Percentiles rank a stretch among this genome's conserved stretches.
Conservation (phyloP, 2,113 vertebrate species). For the Abramis brama region DNA sequence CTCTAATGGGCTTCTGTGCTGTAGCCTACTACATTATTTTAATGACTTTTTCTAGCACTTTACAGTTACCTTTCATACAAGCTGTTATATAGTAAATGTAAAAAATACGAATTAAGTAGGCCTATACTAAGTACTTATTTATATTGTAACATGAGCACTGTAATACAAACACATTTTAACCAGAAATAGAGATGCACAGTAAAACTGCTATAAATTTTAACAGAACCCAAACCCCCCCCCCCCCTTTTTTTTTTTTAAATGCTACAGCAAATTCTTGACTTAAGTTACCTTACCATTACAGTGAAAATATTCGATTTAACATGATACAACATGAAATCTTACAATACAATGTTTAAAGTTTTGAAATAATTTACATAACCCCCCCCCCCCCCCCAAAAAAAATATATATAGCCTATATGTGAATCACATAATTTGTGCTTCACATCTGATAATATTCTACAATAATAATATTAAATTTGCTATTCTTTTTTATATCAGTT, state of each 20-base stretch:
- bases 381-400: too few species aligned
- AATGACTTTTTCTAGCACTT: background rate
- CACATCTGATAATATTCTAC: too few species aligned
- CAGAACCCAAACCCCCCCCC: too few species aligned
- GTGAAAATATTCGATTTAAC: background rate
- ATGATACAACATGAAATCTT: background rate
- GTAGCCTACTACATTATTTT: background rate
- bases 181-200: background rate
- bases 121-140: too few species aligned
- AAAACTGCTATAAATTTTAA: background rate
- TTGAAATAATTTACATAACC: too few species aligned
- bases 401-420: too few species aligned
- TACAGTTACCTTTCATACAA: background rate
- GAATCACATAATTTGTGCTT: too few species aligned
- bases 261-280: background rate
- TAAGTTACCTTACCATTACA: background rate
- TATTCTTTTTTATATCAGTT: too few species aligned
- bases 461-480: too few species aligned
- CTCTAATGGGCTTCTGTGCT: background rate
- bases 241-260: too few species aligned
- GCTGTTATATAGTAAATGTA: background rate
- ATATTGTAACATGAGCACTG: too few species aligned
- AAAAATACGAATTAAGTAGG: background rate
- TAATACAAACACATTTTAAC: background rate
- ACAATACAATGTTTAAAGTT: too few species aligned